Evolutionary conservation across 2,888 invertebrate genomes (phyloP).

Genomic region (Aphelenchoides bicaudatus): DNA sequence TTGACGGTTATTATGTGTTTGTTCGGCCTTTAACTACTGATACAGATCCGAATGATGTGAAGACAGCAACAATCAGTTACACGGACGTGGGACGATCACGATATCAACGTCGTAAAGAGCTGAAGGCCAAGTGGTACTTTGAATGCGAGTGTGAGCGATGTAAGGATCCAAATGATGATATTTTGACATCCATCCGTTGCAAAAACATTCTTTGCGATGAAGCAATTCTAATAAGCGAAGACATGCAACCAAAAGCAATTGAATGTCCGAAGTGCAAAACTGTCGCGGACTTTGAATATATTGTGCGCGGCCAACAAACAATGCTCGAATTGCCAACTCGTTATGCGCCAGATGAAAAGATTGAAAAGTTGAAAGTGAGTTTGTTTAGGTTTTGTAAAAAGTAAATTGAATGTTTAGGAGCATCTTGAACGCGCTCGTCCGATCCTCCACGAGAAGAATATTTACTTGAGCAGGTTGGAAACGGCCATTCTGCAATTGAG

Average conservation of each 20-base stretch:
- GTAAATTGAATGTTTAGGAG: too few species aligned
- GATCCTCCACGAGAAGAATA: constrained; percentile 51
- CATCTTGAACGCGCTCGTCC: constrained; percentile 40
- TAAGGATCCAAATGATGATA: constrained; percentile 51
- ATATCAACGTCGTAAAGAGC: constrained; percentile 34
- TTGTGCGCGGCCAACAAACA: constrained; percentile 41
- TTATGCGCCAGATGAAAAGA: constrained; percentile 19
- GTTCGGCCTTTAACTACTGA: constrained; percentile 47
- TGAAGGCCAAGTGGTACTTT: constrained; percentile 46
- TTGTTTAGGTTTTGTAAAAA: constrained; percentile 21
- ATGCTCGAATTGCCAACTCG: constrained; percentile 34
- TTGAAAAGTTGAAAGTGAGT: constrained; percentile 20
- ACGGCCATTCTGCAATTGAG: constrained; percentile 52
- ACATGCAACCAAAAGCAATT: constrained; percentile 43
- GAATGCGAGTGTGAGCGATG: constrained; percentile 55
- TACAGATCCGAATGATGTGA: constrained; percentile 28
- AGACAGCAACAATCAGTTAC: constrained; percentile 50
- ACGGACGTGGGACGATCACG: constrained; percentile 57
- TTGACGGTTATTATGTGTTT: constrained; percentile 55
- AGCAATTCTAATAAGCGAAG: constrained; percentile 45
- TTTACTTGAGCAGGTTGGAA: constrained; percentile 48
- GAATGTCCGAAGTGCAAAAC: constrained; percentile 46
- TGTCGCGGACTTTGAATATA: constrained; percentile 27
- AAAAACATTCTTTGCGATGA: constrained; percentile 42
- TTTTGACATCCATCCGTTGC: constrained; percentile 46